Base-by-base conservation (phyloP, 2,797 vertebrate species). In the Parauchenoglanis punctatus region DNA sequence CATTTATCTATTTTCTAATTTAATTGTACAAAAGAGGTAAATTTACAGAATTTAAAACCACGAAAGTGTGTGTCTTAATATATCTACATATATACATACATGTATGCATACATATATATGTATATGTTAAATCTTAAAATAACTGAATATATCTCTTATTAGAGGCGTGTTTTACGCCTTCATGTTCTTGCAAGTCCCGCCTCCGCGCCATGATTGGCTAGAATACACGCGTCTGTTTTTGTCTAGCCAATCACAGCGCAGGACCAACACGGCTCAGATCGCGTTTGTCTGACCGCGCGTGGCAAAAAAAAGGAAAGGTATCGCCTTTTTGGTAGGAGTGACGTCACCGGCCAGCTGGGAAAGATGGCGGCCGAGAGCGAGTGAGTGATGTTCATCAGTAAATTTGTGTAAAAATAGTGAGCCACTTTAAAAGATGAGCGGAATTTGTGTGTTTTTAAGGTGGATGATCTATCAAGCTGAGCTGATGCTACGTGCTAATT, bases 301-400 rank as follows among this genome's bases (percentile, higher is more conserved):
- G 78, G 10, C 2, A 17, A 61, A 1, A 35, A 35, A 35, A 35
- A 35, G 35, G 35, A 61, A 7, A 35, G 8, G 28, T 10, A n/a
- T n/a, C 28, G 65, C 52, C 52, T 15, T 13, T 15, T 15, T 15
- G 12, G 1, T 13, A 13, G 10, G 25, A 17, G 6, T 73, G 81
- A 83, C 72, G 63, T 54, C 15, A 85, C 1, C 2, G 0, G 25
- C 46, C 85, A 84, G 44, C 13, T 61, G 11, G 73, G 85, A 70
- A 10, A 85, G 85, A 96, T 95, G 94, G 96, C 96, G 77, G 90
- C 95, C 7, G 95, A 96, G 90, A 90, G 90, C 94, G 95, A 96
- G 96, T 96, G 92, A 96, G 96, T 96, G 11, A 88, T 89, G 52
- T 54, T 59, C 1, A 8, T 11, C 15, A 23, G 44, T 35, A 35